These are phyloP conservation scores for Idris sp. DNA, from an alignment of 1,140 invertebrate genomes.

Conservation along the genomic window DNA sequence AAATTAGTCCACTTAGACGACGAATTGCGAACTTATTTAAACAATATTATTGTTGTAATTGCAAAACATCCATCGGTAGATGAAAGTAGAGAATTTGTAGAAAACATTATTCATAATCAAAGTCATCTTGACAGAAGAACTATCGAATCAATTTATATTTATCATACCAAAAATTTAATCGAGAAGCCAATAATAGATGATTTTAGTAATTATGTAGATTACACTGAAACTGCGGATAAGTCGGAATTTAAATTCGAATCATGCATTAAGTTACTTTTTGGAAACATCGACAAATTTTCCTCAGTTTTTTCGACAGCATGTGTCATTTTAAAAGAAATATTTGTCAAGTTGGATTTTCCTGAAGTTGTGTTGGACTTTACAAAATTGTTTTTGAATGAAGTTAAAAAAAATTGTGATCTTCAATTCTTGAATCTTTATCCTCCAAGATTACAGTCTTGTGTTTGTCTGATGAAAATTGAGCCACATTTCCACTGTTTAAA, in stretches of 20 bases:
- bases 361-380: constrained; percentile 65
- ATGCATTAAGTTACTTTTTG: constrained; percentile 46
- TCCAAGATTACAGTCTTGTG: constrained; percentile 60
- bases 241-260: constrained; percentile 22
- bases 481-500: constrained; percentile 62
- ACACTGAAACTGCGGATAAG: not conserved
- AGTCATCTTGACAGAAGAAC: constrained; percentile 44
- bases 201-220: constrained; percentile 50
- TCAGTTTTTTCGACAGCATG: constrained; percentile 64
- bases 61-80: constrained; percentile 41
- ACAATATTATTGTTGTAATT: constrained; percentile 21
- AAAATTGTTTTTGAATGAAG: constrained; percentile 57
- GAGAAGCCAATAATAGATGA: constrained; percentile 67
- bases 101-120: constrained; percentile 47
- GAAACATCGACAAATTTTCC: constrained; percentile 51
- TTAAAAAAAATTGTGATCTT: constrained; percentile 50
- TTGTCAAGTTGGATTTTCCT: constrained; percentile 62
- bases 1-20: constrained; percentile 1
- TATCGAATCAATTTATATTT: constrained; percentile 65
- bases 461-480: constrained; percentile 69
- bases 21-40: constrained; percentile 15
- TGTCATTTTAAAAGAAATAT: constrained; percentile 66
- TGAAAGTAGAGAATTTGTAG: constrained; percentile 59
- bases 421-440: constrained; percentile 72
- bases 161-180: constrained; percentile 63